These are phyloP conservation scores for Lymantria monacha DNA, from an alignment of 2,888 invertebrate species.

Conservation along the genomic window DNA sequence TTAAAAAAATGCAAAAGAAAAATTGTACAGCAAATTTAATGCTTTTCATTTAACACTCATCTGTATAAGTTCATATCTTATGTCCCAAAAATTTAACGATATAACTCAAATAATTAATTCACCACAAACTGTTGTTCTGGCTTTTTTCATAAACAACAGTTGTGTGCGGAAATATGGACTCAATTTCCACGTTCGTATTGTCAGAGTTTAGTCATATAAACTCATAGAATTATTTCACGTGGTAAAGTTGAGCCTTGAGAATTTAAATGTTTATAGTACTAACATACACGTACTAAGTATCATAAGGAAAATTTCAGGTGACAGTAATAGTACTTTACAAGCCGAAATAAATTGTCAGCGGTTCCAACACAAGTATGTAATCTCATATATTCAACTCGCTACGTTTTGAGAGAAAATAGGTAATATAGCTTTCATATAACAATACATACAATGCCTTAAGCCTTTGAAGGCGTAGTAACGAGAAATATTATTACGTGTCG, in stretches of 20 bases:
- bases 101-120: slow-evolving; percentile 54
- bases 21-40: no score
- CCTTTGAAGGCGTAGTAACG: slow-evolving; percentile 43
- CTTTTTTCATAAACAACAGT: slow-evolving; percentile 46
- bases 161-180: slow-evolving; percentile 37
- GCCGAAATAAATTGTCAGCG: slow-evolving; percentile 18
- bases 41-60: no score
- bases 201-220: slow-evolving; percentile 28
- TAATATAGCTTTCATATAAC: slow-evolving; percentile 22
- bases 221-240: slow-evolving; percentile 35
- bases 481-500: slow-evolving; percentile 54
- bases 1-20: no score
- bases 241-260: slow-evolving; percentile 35
- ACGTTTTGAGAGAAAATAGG: slow-evolving; percentile 18
- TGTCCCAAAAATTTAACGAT: slow-evolving; percentile 56
- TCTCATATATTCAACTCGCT: slow-evolving; percentile 8
- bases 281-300: slow-evolving; percentile 7
- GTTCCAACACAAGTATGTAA: slow-evolving; percentile 10
- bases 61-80: slow-evolving; percentile 42
- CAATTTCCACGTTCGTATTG: slow-evolving; percentile 39
- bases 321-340: slow-evolving; percentile 26
- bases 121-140: slow-evolving; percentile 44
- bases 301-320: slow-evolving; percentile 28
- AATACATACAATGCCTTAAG: slow-evolving; percentile 33
- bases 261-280: slow-evolving; percentile 33